Base-by-base conservation (phyloP, 2,113 vertebrate species). In the Menura novaehollandiae region DNA sequence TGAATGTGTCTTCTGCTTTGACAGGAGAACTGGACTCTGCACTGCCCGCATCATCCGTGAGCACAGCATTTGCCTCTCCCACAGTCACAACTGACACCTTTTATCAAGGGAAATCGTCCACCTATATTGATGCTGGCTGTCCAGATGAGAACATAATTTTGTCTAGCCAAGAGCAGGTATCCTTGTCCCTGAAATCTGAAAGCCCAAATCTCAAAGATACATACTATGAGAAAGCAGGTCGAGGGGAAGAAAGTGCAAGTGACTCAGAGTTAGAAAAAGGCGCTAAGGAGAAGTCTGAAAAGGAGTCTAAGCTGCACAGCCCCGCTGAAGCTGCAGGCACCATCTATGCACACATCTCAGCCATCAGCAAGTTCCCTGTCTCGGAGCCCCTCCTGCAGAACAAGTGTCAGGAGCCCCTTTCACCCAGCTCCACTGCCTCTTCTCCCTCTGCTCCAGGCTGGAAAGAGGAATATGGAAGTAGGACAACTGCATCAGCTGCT, bases 241-340 rank as follows among this genome's bases (percentile, higher is more conserved):
- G 79, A 19, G 97, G 96, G 4, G 98, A 98, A 51, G 98, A 98
- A 32, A 97, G 94, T 41, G 74, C 58, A 12, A 99, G 99, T 76
- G 99, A 99, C 96, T 99, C 97, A 10, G 98, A 99, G 73, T 76
- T 98, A 74, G 99, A 99, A 77, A 99, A 99, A 97, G 99, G 99
- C 4, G 98, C 98, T 89, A 98, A 98, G 96, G 99, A 99, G 76
- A 98, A 97, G 92, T 98, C 98, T 16, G 99, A 99, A 75, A 99
- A 99, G 94, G 98, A 99, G 63, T 90, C 94, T 15, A 98, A 97
- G 41, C 89, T 97, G 43, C 97, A 98, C 43, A 98, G 97, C 66
- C 89, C 96, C 2, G 19, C 43, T 3, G 71, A 44, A 60, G 83
- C 85, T 49, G 30, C 82, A 13, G 82, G 81, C 14, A 22, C 63